phyloP scores from a whole-genome alignment of 2,113 vertebrate species.

The Penelope pileata region DNA sequence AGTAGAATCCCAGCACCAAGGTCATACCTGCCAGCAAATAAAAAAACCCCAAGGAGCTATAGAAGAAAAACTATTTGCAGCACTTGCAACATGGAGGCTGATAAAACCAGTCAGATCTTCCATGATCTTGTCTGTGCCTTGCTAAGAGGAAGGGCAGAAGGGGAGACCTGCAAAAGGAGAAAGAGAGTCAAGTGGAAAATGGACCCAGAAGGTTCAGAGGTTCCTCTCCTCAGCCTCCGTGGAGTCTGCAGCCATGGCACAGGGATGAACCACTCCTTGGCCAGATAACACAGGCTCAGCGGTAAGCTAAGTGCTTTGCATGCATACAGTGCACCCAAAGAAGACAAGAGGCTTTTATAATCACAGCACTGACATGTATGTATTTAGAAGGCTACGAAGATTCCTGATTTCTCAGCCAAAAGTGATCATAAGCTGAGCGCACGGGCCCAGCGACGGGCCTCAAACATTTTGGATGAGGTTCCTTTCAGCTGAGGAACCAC shows the following conservation, averaged over 20 bases:
- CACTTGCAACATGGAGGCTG: not conserved
- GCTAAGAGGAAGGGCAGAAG: not conserved
- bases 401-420: not conserved
- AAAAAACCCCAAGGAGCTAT: rapidly evolving
- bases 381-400: not conserved
- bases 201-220: not conserved
- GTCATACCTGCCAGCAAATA: not conserved
- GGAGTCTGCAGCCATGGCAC: not conserved
- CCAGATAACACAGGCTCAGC: no score
- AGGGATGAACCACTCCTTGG: no score
- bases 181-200: not conserved
- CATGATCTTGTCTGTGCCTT: not conserved
- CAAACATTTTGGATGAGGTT: not conserved
- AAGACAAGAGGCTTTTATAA: not conserved
- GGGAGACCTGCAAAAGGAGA: not conserved
- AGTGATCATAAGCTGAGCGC: not conserved
- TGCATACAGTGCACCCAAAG: not conserved
- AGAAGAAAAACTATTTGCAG: not conserved
- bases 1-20: not conserved
- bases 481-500: not conserved
- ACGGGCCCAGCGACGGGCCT: not conserved
- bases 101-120: not conserved
- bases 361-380: not conserved
- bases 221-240: not conserved
- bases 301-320: not conserved